Percentiles rank a stretch among this genome's conserved stretches.
Evolutionary conservation across 2,797 vertebrate species (phyloP).

Genomic region (Halcyon badia): DNA sequence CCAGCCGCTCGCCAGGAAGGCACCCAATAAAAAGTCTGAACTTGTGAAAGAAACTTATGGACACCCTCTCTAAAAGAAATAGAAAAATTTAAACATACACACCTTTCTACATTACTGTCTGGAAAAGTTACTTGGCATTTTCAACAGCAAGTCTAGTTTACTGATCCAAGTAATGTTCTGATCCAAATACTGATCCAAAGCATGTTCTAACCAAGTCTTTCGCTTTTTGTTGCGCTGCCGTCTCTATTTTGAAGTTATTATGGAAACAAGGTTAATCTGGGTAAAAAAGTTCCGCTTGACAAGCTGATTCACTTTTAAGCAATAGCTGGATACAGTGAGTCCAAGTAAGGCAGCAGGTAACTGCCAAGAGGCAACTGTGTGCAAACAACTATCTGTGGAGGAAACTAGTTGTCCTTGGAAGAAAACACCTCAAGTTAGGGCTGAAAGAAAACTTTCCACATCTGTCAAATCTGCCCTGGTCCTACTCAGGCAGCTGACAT

Average conservation of each 20-base stretch:
- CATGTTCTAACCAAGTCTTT: background rate
- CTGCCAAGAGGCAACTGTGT: background rate
- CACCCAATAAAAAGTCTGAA: background rate
- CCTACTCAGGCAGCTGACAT: background rate
- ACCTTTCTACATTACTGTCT: background rate
- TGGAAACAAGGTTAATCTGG: background rate
- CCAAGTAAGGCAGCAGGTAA: constrained; percentile 9
- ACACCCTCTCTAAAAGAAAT: accelerated
- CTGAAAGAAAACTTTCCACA: constrained; percentile 26
- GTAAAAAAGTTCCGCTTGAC: background rate
- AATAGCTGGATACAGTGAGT: background rate
- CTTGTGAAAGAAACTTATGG: accelerated
- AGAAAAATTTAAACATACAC: background rate
- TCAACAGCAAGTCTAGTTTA: background rate
- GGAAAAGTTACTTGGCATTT: background rate
- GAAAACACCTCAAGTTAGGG: background rate
- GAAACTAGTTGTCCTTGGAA: constrained; percentile 15
- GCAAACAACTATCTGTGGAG: background rate
- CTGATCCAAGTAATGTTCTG: background rate
- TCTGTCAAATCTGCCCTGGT: background rate
- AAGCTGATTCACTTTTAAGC: background rate
- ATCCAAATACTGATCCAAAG: no score
- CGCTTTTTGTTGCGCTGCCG: background rate
- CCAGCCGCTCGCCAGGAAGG: background rate
- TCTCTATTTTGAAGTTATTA: background rate